Base-by-base conservation (phyloP, 2,888 invertebrate species). In the Amiota mariae region DNA sequence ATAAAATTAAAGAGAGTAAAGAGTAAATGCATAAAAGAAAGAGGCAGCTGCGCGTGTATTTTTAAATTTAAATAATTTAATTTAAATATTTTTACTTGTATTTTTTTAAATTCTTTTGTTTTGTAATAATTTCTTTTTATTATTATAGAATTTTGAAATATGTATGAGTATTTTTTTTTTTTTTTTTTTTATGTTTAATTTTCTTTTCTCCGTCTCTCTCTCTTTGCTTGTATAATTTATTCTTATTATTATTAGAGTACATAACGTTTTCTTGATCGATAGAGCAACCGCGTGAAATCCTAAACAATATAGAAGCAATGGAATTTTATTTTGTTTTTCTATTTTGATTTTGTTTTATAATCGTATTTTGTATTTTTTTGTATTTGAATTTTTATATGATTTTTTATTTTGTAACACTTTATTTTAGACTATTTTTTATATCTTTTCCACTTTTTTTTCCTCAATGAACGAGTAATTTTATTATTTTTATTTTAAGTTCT, bases 61-160 rank as follows among this genome's bases (percentile, higher is more conserved):
- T 72, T 71, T 63, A 73, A 54, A 20, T 56, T 61, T 15, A 47
- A 73, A 64, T n/a, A 63, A 57, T 72, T 75, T 74, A 77, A 56
- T 13, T 15, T 56, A 13, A 10, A 56, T 76, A 74, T 75, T 76
- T 70, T 75, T 64, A 36, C 36, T 36, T 70, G 12, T 73, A 76
- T 68, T 71, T 67, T 64, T 72, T 49, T 68, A 61, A 36, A 36
- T 56, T 47, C 46, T 67, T 67, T 47, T 51, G 56, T 71, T 70
- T 67, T 71, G 20, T 61, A 70, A 59, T 67, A 61, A 68, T 67
- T 20, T 15, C 57, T 49, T 15, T 63, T 63, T 70, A 59, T 70
- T 72, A 54, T 51, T 66, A 72, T 47, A 20, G 18, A 51, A 49
- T 74, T 48, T 71, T 77, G 72, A 70, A 46, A 74, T 66, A 59